These are phyloP conservation scores for Bucco capensis DNA, from an alignment of 2,113 vertebrate genomes.

Conservation along the genomic window DNA sequence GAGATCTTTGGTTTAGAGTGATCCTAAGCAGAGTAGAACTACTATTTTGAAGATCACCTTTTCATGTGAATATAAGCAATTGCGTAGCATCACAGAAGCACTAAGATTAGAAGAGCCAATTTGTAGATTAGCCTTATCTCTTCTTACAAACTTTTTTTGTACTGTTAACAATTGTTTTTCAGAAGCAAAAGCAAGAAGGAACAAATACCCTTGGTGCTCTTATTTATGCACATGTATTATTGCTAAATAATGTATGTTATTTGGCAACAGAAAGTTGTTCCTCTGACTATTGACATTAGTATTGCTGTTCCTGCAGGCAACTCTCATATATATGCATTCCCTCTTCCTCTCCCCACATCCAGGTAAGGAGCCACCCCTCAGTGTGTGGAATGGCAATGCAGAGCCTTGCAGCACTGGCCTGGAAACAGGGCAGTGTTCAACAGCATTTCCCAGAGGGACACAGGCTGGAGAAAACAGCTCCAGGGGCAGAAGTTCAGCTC, in stretches of 20 bases:
- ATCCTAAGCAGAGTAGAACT: not conserved
- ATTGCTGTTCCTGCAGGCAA: conserved; percentile 46
- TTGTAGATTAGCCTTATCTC: not conserved
- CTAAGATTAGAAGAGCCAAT: too few species aligned
- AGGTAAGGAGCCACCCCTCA: conserved; percentile 27
- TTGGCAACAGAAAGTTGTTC: conserved; percentile 25
- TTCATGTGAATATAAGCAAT: not conserved
- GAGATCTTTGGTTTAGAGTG: not conserved
- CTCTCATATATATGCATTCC: conserved; percentile 23
- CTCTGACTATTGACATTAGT: conserved; percentile 37
- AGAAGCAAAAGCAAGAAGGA: not conserved
- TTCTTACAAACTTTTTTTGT: not conserved
- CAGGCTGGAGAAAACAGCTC: not conserved
- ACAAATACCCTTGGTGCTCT: not conserved
- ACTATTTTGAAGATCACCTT: not conserved
- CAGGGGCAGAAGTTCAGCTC: not conserved
- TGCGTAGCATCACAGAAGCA: too few species aligned
- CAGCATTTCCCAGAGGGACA: not conserved
- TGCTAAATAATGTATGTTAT: conserved; percentile 38
- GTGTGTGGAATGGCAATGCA: conserved; percentile 3
- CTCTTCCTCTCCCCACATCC: not conserved
- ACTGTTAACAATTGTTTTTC: not conserved
- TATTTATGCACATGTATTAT: conserved; percentile 23
- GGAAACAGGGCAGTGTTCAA: not conserved
- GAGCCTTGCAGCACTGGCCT: not conserved